phyloP scores from a whole-genome alignment of 1,140 invertebrate species.

The Pseudomyrmex cubaensis region DNA sequence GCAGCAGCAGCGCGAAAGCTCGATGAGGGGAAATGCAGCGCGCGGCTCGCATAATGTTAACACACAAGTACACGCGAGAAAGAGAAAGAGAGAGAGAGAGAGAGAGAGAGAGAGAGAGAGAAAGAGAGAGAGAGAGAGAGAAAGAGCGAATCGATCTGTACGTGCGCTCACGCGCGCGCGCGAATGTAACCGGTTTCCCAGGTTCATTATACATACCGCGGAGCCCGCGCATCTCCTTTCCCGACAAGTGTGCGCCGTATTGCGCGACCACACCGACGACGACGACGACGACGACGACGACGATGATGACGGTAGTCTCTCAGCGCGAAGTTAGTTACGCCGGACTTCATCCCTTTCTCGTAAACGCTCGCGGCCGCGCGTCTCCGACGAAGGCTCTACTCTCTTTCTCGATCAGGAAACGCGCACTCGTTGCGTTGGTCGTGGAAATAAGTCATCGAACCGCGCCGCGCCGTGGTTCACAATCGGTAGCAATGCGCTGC shows the following conservation, averaged over 20 bases:
- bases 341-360: slow-evolving; percentile 77
- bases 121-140: slow-evolving; percentile 14
- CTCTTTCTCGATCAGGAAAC: slow-evolving; percentile 65
- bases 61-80: slow-evolving; percentile 67
- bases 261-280: slow-evolving; percentile 70
- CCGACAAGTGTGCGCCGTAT: slow-evolving; percentile 78
- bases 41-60: slow-evolving; percentile 72
- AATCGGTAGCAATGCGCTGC: slow-evolving; percentile 49
- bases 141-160: slow-evolving; percentile 78
- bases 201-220: slow-evolving; percentile 84
- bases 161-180: slow-evolving; percentile 71
- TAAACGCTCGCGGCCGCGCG: slow-evolving; percentile 51
- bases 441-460: slow-evolving; percentile 70
- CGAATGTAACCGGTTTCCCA: slow-evolving; percentile 84
- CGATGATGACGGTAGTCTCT: slow-evolving; percentile 42
- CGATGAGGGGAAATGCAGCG: slow-evolving; percentile 65
- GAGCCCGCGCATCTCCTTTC: slow-evolving; percentile 82
- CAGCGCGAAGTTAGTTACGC: slow-evolving; percentile 71
- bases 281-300: slow-evolving; percentile 35
- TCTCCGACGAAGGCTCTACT: slow-evolving; percentile 7
- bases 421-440: slow-evolving; percentile 39
- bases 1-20: slow-evolving; percentile 49
- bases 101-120: no score
- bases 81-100: no score
- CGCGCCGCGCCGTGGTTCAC: slow-evolving; percentile 21